A percentile compares a stretch with the other conserved stretches of the same genome.
These are phyloP conservation scores for Drosophila testacea DNA, from an alignment of 2,888 invertebrate species.

Conservation along the genomic window DNA sequence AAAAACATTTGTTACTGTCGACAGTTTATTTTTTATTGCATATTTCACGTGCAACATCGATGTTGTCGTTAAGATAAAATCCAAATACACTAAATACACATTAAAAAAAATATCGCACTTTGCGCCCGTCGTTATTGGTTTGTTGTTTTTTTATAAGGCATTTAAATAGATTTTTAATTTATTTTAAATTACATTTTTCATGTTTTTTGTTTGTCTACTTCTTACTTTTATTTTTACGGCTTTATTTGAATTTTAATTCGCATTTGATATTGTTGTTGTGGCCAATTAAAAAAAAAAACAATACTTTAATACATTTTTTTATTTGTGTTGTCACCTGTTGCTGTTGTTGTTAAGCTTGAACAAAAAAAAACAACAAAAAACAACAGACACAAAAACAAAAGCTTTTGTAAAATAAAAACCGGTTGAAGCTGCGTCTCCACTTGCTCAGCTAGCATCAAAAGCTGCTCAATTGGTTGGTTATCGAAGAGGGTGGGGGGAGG, in stretches of 20 bases:
- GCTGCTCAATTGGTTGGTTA: conserved; percentile 2
- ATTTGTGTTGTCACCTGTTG: conserved; percentile 58
- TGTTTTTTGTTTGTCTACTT: conserved; percentile 19
- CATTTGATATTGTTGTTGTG: conserved; percentile 45
- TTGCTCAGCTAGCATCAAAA: conserved; percentile 52
- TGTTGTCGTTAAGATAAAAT: background rate
- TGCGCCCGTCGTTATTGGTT: conserved; percentile 16
- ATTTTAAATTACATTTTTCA: conserved; percentile 53
- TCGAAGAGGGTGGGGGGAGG: background rate
- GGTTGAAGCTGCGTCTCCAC: conserved; percentile 69
- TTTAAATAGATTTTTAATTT: conserved; percentile 59
- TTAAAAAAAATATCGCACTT: conserved; percentile 32
- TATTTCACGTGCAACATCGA: background rate
- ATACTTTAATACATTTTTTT: conserved; percentile 46
- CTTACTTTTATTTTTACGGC: conserved; percentile 48
- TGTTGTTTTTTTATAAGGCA: conserved; percentile 11
- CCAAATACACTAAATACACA: conserved; percentile 5
- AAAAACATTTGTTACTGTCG: background rate
- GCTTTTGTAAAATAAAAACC: conserved; percentile 67
- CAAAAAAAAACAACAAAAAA: conserved; percentile 16
- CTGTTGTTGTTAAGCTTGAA: conserved; percentile 35
- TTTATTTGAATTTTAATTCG: conserved; percentile 48
- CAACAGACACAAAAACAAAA: conserved; percentile 28
- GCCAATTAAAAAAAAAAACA: conserved; percentile 54
- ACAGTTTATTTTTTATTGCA: background rate